Conservation (phyloP, 2,888 invertebrate genomes). For the Strigamia crassipes region DNA sequence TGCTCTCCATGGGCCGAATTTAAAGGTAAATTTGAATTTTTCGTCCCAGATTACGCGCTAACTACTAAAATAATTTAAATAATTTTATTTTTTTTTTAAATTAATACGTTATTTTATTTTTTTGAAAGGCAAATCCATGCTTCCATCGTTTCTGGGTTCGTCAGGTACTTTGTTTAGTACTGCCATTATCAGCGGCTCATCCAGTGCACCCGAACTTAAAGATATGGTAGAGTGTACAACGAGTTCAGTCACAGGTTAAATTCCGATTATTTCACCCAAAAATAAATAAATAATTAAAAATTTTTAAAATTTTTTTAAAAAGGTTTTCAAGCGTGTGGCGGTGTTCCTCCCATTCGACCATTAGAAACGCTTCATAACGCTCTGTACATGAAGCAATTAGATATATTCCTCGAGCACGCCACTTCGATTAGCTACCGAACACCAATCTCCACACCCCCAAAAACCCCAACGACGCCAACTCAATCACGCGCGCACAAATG, state of each 20-base stretch:
- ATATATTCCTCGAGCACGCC: conserved; percentile 84
- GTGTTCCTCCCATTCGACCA: conserved; percentile 93
- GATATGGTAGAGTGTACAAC: conserved; percentile 52
- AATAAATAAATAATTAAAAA: not conserved
- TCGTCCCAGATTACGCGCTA: not conserved
- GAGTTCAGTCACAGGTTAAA: conserved; percentile 26
- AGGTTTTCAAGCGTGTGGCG: conserved; percentile 71
- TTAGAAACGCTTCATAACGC: conserved; percentile 98
- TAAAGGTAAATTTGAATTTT: conserved; percentile 19
- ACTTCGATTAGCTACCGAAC: conserved; percentile 73
- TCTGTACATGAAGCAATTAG: conserved; percentile 86
- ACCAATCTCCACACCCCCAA: conserved; percentile 69
- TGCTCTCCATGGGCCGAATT: conserved; percentile 53
- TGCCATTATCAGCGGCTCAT: conserved; percentile 93
- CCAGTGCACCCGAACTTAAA: conserved; percentile 82
- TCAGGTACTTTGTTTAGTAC: conserved; percentile 91
- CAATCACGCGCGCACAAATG: conserved; percentile 15
- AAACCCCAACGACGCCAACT: conserved; percentile 53
- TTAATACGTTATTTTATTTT: not conserved
- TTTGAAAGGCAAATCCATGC: conserved; percentile 58
- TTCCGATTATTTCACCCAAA: not conserved
- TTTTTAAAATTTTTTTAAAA: not conserved
- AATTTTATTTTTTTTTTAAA: conserved; percentile 51
- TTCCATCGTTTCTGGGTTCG: conserved; percentile 61
- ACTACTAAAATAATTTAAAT: conserved; percentile 55